Percentiles rank a stretch among this genome's conserved stretches.
Conservation (phyloP, 2,113 vertebrate species). For the Limnothrissa miodon region DNA sequence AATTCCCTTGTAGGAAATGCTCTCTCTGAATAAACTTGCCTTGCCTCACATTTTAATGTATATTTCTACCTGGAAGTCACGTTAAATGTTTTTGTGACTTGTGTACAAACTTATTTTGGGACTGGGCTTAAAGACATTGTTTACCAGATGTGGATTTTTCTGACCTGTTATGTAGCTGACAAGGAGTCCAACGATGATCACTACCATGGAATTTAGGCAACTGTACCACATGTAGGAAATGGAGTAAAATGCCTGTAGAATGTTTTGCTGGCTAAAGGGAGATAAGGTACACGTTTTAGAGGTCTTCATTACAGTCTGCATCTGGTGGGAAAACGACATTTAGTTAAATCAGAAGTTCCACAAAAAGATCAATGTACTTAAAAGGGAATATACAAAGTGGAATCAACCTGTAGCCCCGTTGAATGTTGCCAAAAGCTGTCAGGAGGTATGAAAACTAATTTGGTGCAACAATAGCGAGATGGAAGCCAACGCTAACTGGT, state of each 20-base stretch:
- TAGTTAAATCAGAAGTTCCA: too few species aligned
- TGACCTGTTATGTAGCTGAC: conserved; percentile 87
- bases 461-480: too few species aligned
- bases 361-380: too few species aligned
- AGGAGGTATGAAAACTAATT: too few species aligned
- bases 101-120: background rate
- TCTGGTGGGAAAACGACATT: background rate
- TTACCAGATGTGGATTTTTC: background rate
- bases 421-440: too few species aligned
- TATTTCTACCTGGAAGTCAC: background rate
- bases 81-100: background rate
- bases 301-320: background rate
- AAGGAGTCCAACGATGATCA: conserved; percentile 80
- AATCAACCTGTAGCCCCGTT: too few species aligned
- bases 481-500: too few species aligned
- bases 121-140: background rate
- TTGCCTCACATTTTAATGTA: too few species aligned
- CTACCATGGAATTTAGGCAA: conserved; percentile 81
- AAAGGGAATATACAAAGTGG: too few species aligned
- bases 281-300: conserved; percentile 14
- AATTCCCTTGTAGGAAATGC: too few species aligned
- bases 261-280: conserved; percentile 59
- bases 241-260: conserved; percentile 80
- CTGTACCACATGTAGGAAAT: conserved; percentile 97
- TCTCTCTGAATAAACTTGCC: too few species aligned